Conservation (phyloP, 2,113 vertebrate species). For the Leucopsar rothschildi region DNA sequence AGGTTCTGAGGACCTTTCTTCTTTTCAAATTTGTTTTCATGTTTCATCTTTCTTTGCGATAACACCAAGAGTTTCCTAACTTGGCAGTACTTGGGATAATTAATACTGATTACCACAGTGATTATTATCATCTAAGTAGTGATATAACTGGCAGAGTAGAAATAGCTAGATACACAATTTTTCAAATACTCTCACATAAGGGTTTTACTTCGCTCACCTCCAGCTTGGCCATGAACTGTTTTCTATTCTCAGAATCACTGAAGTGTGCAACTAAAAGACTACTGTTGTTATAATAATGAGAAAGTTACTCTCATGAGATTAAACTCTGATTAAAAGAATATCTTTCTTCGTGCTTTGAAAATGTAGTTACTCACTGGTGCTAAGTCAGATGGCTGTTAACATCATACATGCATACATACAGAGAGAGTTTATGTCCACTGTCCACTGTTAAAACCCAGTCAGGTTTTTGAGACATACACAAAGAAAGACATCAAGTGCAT, state of each 20-base stretch:
- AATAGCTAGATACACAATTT: not conserved
- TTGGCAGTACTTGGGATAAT: constrained; percentile 7
- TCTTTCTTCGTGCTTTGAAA: not conserved
- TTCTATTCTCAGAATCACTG: not conserved
- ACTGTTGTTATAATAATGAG: not conserved
- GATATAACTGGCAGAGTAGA: not conserved
- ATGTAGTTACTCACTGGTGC: not conserved
- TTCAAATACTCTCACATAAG: not conserved
- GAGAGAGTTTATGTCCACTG: not conserved
- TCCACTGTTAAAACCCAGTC: not conserved
- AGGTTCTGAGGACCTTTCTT: not conserved
- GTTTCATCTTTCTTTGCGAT: constrained; percentile 30
- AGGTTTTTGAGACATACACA: not conserved
- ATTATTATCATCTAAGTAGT: not conserved
- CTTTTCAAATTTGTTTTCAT: not conserved
- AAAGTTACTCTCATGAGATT: not conserved
- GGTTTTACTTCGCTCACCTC: not conserved
- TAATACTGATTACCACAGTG: not conserved
- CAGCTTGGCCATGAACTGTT: not conserved
- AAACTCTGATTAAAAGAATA: not conserved
- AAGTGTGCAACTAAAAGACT: not conserved
- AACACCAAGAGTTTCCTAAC: not conserved
- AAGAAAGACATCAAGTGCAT: not conserved
- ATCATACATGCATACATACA: not conserved
- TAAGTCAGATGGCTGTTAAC: not conserved